Evolutionary conservation across 92 coral and sea anemone genomes (phyloP).

Genomic region (Paramuricea clavata): DNA sequence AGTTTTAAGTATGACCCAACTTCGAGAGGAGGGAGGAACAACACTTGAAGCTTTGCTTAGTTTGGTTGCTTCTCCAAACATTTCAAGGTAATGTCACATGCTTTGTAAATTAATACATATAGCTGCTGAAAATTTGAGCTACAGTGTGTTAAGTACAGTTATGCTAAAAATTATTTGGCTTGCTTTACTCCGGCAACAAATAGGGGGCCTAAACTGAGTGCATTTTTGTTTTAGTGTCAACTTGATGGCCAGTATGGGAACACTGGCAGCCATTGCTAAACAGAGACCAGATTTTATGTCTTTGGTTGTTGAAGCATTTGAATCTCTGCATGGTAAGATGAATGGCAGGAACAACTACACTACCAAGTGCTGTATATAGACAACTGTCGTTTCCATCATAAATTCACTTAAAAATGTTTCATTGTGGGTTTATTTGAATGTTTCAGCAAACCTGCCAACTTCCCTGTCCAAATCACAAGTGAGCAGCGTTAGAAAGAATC

Average conservation of each 20-base stretch:
- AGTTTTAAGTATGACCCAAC: slow-evolving; percentile 91
- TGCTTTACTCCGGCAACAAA: not conserved
- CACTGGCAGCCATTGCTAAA: slow-evolving; percentile 94
- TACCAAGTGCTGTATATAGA: not conserved
- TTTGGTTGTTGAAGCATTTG: slow-evolving; percentile 98
- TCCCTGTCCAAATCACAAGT: slow-evolving; percentile 98
- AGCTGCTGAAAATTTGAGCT: no score
- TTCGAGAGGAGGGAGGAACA: slow-evolving; percentile 95
- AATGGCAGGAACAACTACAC: not conserved
- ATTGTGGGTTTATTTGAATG: slow-evolving; percentile 1
- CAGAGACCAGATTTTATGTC: slow-evolving; percentile 99
- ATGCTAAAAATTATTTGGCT: no score
- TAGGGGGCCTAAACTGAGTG: not conserved
- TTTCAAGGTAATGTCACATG: slow-evolving; percentile 77
- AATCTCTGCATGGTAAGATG: slow-evolving; percentile 89
- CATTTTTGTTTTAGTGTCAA: slow-evolving; percentile 77
- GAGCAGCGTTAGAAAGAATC: slow-evolving; percentile 96
- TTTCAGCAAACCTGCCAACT: slow-evolving; percentile 92
- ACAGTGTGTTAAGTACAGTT: no score
- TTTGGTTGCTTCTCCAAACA: slow-evolving; percentile 94
- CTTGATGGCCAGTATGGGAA: slow-evolving; percentile 97
- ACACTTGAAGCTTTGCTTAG: slow-evolving; percentile 92
- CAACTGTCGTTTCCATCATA: not conserved
- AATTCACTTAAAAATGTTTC: no score
- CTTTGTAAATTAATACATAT: no score